phyloP scores from a whole-genome alignment of 2,113 vertebrate species.

The Asarcornis scutulata region DNA sequence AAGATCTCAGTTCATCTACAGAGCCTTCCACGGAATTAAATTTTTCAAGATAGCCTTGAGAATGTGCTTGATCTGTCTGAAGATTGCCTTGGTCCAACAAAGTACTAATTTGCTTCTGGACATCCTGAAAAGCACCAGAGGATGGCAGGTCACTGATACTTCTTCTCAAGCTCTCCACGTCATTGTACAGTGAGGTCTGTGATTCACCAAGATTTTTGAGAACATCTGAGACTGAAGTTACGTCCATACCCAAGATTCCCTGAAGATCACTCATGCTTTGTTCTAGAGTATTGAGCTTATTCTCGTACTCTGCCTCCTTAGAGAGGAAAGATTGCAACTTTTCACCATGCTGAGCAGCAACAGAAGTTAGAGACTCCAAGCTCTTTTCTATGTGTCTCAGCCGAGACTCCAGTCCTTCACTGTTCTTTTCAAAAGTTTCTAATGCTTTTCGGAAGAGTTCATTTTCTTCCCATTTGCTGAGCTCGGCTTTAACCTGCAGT shows the following conservation, averaged over 20 bases:
- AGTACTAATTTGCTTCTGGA: conserved; percentile 69
- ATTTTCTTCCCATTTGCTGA: conserved; percentile 66
- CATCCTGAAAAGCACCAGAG: conserved; percentile 52
- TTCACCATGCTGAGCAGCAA: conserved; percentile 62
- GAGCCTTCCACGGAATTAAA: conserved; percentile 70
- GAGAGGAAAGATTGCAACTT: conserved; percentile 77
- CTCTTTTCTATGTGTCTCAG: conserved; percentile 79
- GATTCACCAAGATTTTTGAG: conserved; percentile 73
- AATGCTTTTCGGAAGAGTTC: conserved; percentile 48
- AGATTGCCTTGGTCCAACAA: conserved; percentile 69
- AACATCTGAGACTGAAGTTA: conserved; percentile 21
- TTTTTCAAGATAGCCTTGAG: conserved; percentile 70
- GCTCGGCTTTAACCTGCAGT: conserved; percentile 49
- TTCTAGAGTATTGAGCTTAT: conserved; percentile 70
- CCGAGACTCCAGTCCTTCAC: conserved; percentile 77
- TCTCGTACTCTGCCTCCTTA: conserved; percentile 75
- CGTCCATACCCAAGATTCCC: conserved; percentile 29
- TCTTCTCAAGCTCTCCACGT: conserved; percentile 74
- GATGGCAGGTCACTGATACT: conserved; percentile 78
- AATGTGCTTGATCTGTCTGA: conserved; percentile 43
- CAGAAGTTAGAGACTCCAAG: conserved; percentile 50
- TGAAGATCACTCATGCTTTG: conserved; percentile 41
- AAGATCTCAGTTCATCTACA: conserved; percentile 76
- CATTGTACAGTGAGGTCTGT: conserved; percentile 66
- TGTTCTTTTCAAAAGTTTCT: conserved; percentile 65